Conservation (phyloP, 2,797 vertebrate species). For the Thripadectes ignobilis region DNA sequence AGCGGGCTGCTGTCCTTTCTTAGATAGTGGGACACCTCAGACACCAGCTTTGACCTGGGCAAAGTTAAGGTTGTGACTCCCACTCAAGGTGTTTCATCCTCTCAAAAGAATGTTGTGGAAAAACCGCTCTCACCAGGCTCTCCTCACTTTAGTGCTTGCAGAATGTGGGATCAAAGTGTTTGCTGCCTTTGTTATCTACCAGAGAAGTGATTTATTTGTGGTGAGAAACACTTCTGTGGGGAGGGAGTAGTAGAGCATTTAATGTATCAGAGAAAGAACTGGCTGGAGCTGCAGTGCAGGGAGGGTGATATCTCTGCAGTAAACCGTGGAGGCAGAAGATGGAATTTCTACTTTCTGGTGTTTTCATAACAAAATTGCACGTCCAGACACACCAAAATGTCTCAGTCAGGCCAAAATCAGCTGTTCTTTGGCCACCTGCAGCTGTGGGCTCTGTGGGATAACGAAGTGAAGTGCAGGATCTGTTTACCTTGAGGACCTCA, state of each 20-base stretch:
- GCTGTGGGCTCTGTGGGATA: background rate
- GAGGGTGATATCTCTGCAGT: background rate
- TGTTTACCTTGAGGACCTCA: background rate
- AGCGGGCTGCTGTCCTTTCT: background rate
- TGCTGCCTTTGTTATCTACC: background rate
- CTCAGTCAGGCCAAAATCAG: background rate
- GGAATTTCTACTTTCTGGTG: background rate
- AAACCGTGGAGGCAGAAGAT: background rate
- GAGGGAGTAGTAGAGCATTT: background rate
- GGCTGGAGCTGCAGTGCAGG: background rate
- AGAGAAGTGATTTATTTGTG: background rate
- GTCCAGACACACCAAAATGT: background rate
- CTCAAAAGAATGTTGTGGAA: background rate
- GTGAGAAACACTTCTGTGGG: background rate
- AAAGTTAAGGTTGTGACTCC: background rate
- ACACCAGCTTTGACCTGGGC: background rate
- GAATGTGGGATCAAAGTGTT: background rate
- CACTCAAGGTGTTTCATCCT: background rate
- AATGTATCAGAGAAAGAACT: background rate
- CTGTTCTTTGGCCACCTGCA: background rate
- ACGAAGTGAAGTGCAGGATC: background rate
- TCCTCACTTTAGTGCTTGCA: background rate
- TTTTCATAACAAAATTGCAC: background rate
- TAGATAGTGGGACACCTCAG: accelerated
- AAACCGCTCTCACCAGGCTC: background rate